Evolutionary conservation across 2,113 vertebrate species (phyloP).

Genomic region (Sisor rabdophorus): DNA sequence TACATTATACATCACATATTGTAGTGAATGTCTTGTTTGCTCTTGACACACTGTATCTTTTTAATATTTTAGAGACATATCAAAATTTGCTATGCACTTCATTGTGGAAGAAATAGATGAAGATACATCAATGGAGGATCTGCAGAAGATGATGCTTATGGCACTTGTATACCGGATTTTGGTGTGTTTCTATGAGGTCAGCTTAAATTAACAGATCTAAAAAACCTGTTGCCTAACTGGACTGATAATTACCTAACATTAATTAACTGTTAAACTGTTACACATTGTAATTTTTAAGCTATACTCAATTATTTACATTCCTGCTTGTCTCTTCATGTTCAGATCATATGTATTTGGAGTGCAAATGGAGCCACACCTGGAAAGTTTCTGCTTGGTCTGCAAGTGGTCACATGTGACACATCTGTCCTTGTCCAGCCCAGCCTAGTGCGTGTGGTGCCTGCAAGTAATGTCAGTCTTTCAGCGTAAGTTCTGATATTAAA

Average conservation of each 20-base stretch:
- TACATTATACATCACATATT: too few species aligned
- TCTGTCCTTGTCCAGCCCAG: slow-evolving; percentile 89
- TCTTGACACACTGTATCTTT: not conserved
- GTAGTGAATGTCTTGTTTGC: too few species aligned
- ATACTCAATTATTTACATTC: not conserved
- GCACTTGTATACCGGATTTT: slow-evolving; percentile 92
- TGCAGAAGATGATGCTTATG: slow-evolving; percentile 98
- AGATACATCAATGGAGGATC: slow-evolving; percentile 96
- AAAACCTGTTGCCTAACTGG: too few species aligned
- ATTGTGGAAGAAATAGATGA: slow-evolving; percentile 99
- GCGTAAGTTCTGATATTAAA: slow-evolving; percentile 80
- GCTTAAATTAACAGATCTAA: slow-evolving; percentile 3
- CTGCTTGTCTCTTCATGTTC: slow-evolving; percentile 29
- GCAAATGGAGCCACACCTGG: slow-evolving; percentile 94
- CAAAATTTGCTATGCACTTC: slow-evolving; percentile 98
- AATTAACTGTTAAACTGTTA: too few species aligned
- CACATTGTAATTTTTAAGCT: not conserved
- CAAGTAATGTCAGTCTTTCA: slow-evolving; percentile 90
- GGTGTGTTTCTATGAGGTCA: slow-evolving; percentile 98
- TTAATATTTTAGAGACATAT: slow-evolving; percentile 81
- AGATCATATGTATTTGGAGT: slow-evolving; percentile 98
- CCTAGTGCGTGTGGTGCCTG: slow-evolving; percentile 89
- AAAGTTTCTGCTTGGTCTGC: slow-evolving; percentile 90
- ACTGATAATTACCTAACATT: too few species aligned
- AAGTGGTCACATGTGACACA: slow-evolving; percentile 91